Base-by-base conservation (phyloP, 2,797 vertebrate species). In the Linurgus olivaceus region DNA sequence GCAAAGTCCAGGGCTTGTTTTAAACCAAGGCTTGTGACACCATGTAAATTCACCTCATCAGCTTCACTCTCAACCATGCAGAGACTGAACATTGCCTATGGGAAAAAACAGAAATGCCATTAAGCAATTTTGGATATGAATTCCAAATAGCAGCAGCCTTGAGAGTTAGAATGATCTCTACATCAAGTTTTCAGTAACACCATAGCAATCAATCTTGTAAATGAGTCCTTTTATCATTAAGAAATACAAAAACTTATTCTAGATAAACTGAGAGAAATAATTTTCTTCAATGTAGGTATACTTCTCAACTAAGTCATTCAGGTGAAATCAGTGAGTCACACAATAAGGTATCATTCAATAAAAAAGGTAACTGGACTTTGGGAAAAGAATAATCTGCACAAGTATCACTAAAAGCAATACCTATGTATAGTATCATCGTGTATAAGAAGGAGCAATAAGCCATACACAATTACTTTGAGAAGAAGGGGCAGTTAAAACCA, bases 1-100 rank as follows among this genome's bases (percentile, higher is more conserved):
- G 99, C 99, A 29, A 99, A 99, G 95, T 99, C 99, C 97, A 99
- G 98, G 63, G 99, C 99, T 79, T 99, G 98, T 97, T 99, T 99
- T 95, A 99, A 98, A 93, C 99, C 99, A 11, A 99, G 98, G 86
- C 99, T 98, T 96, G 99, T 99, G 96, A 99, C 99, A 57, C 99
- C 99, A 44, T 98, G 99, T 72, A 99, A 98, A 86, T 98, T 99
- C 90, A 99, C 99, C 94, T 99, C 99, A 47, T 99, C 99, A 4
- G 99, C 99, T 96, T 98, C 99, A 31, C 99, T 99, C 97, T 99
- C 99, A 98, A 99, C 98, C 99, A 99, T 99, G 88, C 99, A 99
- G 82, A 99, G 98, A 96, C 99, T 99, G 98, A 99, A 99, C 99
- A 99, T 99, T 76, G 99, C 99, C 99, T 99, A 94, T 28, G 51